Percentiles rank a stretch among this genome's conserved stretches.
Evolutionary conservation across 2,888 invertebrate genomes (phyloP).

Genomic region (Timema cristinae): DNA sequence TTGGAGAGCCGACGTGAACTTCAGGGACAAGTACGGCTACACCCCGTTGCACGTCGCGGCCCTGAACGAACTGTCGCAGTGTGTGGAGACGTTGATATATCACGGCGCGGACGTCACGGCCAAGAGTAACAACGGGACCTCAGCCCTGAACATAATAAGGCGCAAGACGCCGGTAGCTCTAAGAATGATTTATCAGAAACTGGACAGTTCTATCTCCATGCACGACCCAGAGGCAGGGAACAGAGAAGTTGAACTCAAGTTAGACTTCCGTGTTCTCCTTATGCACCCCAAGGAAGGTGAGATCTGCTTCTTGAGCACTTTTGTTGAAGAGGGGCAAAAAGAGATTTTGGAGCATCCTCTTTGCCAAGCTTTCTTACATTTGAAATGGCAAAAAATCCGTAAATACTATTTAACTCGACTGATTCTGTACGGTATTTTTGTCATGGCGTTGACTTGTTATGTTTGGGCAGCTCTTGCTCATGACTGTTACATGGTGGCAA

Average conservation of each 20-base stretch:
- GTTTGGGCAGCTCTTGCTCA: constrained; percentile 78
- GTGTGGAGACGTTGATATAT: constrained; percentile 78
- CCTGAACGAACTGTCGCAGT: constrained; percentile 76
- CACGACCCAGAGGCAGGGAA: constrained; percentile 45
- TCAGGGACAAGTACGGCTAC: constrained; percentile 80
- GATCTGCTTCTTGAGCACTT: constrained; percentile 80
- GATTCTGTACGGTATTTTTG: constrained; percentile 73
- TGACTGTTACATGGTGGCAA: constrained; percentile 78
- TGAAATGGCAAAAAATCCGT: constrained; percentile 87
- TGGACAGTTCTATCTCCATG: constrained; percentile 66
- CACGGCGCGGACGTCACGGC: constrained; percentile 88
- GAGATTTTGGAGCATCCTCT: constrained; percentile 81
- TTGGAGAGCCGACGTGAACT: constrained; percentile 79
- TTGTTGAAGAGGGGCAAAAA: constrained; percentile 85
- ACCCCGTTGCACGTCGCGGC: constrained; percentile 83
- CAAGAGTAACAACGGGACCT: constrained; percentile 80
- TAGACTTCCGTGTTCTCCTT: constrained; percentile 76
- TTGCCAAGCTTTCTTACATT: constrained; percentile 80
- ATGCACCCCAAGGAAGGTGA: constrained; percentile 81
- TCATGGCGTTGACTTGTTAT: constrained; percentile 74
- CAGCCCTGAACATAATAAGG: constrained; percentile 78
- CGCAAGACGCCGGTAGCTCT: constrained; percentile 83
- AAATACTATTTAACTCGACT: constrained; percentile 80
- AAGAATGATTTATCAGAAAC: constrained; percentile 74
- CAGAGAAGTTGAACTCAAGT: constrained; percentile 73